A percentile compares a stretch with the other conserved stretches of the same genome.
Evolutionary conservation across 2,113 vertebrate genomes (phyloP).

Genomic region (Agapornis roseicollis): DNA sequence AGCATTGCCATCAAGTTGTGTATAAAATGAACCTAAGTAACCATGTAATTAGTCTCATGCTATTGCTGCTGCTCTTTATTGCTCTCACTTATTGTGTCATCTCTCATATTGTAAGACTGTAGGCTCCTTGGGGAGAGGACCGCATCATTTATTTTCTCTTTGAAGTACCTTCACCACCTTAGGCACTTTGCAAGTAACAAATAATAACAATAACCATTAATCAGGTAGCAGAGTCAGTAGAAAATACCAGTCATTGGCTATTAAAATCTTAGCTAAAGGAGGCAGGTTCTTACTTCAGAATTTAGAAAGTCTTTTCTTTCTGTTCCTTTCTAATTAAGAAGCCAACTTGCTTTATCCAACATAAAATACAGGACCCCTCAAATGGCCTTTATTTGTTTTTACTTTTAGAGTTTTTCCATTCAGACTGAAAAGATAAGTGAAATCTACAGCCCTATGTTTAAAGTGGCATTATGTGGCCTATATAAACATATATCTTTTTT

Average conservation of each 20-base stretch:
- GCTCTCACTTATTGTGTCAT: conserved; percentile 54
- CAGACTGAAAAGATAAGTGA: neutral
- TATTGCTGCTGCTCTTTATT: conserved; percentile 11
- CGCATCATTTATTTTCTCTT: conserved; percentile 41
- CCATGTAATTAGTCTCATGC: conserved; percentile 64
- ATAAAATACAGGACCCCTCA: neutral
- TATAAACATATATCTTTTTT: neutral
- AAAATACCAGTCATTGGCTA: conserved; percentile 10
- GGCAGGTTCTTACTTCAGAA: neutral
- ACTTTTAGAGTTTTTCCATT: neutral
- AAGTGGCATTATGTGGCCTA: neutral
- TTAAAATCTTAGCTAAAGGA: conserved; percentile 36
- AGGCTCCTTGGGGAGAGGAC: conserved; percentile 45
- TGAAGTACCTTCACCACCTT: conserved; percentile 46
- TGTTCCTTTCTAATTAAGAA: neutral
- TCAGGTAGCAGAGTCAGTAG: conserved; percentile 16
- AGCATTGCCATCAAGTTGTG: conserved; percentile 13
- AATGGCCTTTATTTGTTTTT: neutral
- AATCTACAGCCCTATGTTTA: neutral
- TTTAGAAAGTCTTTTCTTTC: neutral
- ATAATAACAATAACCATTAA: conserved; percentile 65
- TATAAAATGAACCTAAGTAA: conserved; percentile 57
- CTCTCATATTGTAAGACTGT: conserved; percentile 42
- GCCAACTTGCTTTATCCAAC: neutral
- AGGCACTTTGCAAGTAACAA: conserved; percentile 52